These are phyloP conservation scores for Andrena minutula DNA, from an alignment of 2,888 invertebrate species.

Conservation along the genomic window DNA sequence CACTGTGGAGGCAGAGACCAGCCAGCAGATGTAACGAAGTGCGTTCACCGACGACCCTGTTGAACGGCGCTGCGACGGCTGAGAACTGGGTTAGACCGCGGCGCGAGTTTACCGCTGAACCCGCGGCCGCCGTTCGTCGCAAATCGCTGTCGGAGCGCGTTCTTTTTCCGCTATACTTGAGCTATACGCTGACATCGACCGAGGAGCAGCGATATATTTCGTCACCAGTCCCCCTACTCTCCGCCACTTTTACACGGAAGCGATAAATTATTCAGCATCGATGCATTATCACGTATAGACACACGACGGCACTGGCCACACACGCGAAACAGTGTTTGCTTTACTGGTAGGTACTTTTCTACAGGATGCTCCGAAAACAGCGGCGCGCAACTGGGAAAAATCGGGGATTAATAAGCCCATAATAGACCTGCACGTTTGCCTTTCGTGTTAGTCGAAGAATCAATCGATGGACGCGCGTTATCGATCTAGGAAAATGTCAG, in stretches of 20 bases:
- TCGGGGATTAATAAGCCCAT: no score
- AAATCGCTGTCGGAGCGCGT: conserved; percentile 29
- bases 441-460: not conserved
- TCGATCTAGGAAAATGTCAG: conserved; percentile 65
- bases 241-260: conserved; percentile 20
- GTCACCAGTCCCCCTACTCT: not conserved
- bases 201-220: not conserved
- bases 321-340: not conserved
- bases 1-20: conserved; percentile 48
- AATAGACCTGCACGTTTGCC: no score
- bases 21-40: conserved; percentile 55
- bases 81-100: conserved; percentile 68
- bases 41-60: conserved; percentile 68
- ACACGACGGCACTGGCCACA: not conserved
- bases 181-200: not conserved
- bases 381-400: not conserved
- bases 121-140: conserved; percentile 44
- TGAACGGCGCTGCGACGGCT: conserved; percentile 52
- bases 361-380: not conserved
- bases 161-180: not conserved
- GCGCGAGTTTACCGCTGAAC: conserved; percentile 52
- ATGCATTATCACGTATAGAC: conserved; percentile 13
- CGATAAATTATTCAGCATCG: conserved; percentile 32
- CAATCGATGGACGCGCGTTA: conserved; percentile 46
- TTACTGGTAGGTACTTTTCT: not conserved